Evolutionary conservation across 2,888 invertebrate genomes (phyloP).

Genomic region (Disparrhopalites patrizii): DNA sequence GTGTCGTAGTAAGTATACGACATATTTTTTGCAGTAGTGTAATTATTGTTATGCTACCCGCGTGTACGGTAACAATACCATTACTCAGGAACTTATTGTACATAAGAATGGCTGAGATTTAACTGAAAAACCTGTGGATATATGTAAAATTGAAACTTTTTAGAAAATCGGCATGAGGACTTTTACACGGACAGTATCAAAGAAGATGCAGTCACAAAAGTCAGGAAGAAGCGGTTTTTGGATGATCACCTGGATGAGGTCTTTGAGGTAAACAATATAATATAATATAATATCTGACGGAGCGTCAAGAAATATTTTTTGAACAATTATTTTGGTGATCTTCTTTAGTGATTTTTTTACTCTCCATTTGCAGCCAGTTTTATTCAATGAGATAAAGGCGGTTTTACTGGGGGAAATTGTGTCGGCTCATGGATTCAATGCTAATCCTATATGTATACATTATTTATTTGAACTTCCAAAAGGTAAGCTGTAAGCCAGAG

Average conservation of each 20-base stretch:
- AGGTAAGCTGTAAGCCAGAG: too few relatives aligned
- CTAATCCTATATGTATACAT: slow-evolving; percentile 41
- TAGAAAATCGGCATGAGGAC: too few relatives aligned
- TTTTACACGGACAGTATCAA: not conserved
- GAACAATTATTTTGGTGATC: not conserved
- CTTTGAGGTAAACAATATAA: slow-evolving; percentile 4
- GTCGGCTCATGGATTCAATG: slow-evolving; percentile 39
- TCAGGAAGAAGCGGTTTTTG: not conserved
- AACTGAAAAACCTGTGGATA: too few relatives aligned
- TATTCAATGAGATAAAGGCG: slow-evolving; percentile 34
- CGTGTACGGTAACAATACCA: too few relatives aligned
- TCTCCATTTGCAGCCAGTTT: slow-evolving; percentile 27
- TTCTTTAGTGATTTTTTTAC: not conserved
- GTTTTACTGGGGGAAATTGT: slow-evolving; percentile 44
- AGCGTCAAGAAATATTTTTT: not conserved
- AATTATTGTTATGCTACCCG: too few relatives aligned
- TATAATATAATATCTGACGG: not conserved
- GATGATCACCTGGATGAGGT: slow-evolving; percentile 16
- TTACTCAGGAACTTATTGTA: too few relatives aligned
- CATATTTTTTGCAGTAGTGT: too few relatives aligned
- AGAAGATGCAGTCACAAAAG: slow-evolving; percentile 3
- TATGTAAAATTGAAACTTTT: too few relatives aligned
- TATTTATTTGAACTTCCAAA: slow-evolving; percentile 42
- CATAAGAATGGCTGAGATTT: too few relatives aligned
- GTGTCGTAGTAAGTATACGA: too few relatives aligned